Evolutionary conservation across 1,140 invertebrate genomes (phyloP).

Genomic region (Leptinotarsa lineolata): DNA sequence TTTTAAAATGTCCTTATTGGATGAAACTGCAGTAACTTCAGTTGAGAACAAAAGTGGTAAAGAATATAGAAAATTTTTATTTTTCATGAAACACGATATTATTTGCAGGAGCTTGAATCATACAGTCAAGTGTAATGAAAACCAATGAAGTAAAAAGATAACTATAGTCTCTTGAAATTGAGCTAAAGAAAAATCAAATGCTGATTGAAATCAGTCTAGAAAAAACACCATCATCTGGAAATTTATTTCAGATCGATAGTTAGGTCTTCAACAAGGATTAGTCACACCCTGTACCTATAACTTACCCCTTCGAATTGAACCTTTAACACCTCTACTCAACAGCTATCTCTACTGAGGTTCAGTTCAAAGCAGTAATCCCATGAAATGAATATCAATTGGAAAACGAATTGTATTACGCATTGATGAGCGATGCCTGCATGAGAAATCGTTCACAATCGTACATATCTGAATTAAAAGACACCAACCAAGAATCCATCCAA

Average conservation of each 20-base stretch:
- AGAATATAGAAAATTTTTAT: too few relatives aligned
- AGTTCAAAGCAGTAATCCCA: background rate
- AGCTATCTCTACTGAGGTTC: background rate
- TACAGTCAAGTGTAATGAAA: constrained; percentile 4
- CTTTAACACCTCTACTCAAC: background rate
- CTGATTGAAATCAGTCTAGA: too few relatives aligned
- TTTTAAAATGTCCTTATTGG: too few relatives aligned
- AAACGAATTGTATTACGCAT: background rate
- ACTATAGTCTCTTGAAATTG: background rate
- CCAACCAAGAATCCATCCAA: background rate
- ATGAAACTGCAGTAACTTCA: too few relatives aligned
- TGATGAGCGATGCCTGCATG: background rate
- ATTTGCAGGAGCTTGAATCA: background rate
- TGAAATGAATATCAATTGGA: background rate
- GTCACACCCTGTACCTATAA: background rate
- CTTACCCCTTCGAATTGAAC: background rate
- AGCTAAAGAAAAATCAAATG: constrained; percentile 2
- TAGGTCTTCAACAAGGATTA: background rate
- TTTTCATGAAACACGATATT: background rate
- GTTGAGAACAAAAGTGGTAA: too few relatives aligned
- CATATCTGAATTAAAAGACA: background rate
- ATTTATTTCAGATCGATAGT: background rate
- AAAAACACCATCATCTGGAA: too few relatives aligned
- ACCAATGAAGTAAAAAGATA: background rate
- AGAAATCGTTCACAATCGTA: background rate